Evolutionary conservation across 2,888 invertebrate genomes (phyloP), one percentile per base, ranked within the genome.

Genomic region (Therioaphis trifolii): DNA sequence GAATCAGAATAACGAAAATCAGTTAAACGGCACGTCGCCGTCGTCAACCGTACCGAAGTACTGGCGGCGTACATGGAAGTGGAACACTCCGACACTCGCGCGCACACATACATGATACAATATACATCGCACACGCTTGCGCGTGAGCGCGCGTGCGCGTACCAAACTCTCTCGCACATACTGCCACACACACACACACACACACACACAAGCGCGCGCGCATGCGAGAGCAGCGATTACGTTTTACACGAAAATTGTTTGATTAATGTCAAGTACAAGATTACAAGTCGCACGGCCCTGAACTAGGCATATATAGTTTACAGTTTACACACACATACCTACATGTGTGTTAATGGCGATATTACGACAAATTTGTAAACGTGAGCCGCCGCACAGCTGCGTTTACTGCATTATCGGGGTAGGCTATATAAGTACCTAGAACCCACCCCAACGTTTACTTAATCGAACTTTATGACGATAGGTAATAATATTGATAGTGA

Each of bases 231-330:
- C 21, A 63, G 61, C 61, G 80, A 82, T 72, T 82, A 82, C 80
- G 72, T 63, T 82, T 82, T 72, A 61, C 69, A 49, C 71, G 61
- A 72, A 72, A 71, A 78, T 46, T 49, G 80, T 80, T 71, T 61
- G 71, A 82, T 82, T 72, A 82, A 82, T 82, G 80, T 82, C 80
- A 82, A 82, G 80, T 82, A 82, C 80, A 82, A 82, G 80, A 82
- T 82, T 82, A 82, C 72, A n/a, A 71, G 61, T 82, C 27, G 80
- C 12, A 15, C 63, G 80, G 29, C 80, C 80, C 69, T 82, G 80
- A 82, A 82, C 80, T 82, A 82, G 72, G 71, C 72, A 49, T 52
- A 78, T 35, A 63, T 21, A n/a, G 3, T 7, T 29, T n/a, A n/a
- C n/a, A n/a, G n/a, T n/a, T n/a, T n/a, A n/a, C n/a, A n/a, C n/a